These are phyloP conservation scores for Lemur catta DNA, from an alignment of 2,797 vertebrate species.

Conservation along the genomic window DNA sequence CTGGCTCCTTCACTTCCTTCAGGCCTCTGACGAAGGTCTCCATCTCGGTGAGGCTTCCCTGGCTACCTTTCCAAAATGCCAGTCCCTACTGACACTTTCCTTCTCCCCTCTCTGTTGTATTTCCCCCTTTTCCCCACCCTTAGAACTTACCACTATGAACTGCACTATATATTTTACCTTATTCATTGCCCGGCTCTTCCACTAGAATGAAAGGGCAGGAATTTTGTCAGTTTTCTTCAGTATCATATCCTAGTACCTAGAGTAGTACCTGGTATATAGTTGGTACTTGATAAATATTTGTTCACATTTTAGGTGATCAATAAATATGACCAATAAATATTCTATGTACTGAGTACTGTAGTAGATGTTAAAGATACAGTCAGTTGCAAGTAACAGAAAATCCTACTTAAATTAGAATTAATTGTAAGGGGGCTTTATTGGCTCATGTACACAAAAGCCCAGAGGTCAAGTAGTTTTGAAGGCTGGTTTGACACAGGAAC, in stretches of 20 bases:
- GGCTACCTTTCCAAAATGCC: neutral
- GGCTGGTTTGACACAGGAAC: neutral
- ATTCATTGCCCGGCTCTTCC: neutral
- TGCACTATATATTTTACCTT: neutral
- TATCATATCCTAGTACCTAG: neutral
- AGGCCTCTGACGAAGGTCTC: neutral
- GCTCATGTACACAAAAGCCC: neutral
- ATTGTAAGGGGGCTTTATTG: neutral
- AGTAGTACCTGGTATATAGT: neutral
- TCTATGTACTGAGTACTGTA: neutral
- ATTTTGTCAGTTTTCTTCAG: neutral
- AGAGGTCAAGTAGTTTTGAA: neutral
- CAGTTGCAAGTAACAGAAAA: neutral
- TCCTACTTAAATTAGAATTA: neutral
- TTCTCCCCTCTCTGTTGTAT: neutral
- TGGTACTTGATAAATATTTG: neutral
- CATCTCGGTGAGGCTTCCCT: neutral
- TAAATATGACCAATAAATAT: neutral
- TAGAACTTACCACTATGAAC: neutral
- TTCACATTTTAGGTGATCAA: neutral
- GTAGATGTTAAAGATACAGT: neutral
- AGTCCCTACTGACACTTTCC: neutral
- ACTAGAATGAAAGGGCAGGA: neutral
- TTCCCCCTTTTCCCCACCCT: neutral
- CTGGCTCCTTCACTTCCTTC: neutral